Evolutionary conservation across 1,140 invertebrate genomes (phyloP).

Genomic region (Drosophila tsacasi): DNA sequence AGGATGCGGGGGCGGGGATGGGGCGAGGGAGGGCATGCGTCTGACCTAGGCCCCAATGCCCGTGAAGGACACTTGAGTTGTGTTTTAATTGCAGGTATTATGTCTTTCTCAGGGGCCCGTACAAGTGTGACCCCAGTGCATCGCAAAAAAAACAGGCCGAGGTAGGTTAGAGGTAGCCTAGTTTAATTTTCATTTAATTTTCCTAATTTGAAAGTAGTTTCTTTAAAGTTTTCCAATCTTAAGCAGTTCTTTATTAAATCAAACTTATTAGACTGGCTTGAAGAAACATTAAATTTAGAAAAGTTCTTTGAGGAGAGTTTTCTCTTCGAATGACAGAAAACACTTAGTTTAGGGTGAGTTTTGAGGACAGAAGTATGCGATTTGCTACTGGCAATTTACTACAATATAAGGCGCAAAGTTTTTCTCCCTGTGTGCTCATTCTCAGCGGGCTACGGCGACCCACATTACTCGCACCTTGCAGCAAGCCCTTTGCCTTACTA

Average conservation of each 20-base stretch:
- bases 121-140: conserved; percentile 58
- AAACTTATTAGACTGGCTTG: not conserved
- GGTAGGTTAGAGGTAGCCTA: too few species aligned
- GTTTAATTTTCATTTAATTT: not conserved
- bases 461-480: conserved; percentile 36
- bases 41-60: conserved; percentile 81
- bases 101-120: conserved; percentile 66
- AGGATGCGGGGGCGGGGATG: conserved; percentile 2
- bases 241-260: not conserved
- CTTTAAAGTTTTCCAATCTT: not conserved
- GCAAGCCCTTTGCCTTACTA: not conserved
- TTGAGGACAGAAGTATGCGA: not conserved
- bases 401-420: not conserved
- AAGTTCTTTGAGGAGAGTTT: too few species aligned
- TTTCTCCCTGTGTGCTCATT: not conserved
- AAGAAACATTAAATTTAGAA: too few species aligned
- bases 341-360: not conserved
- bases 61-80: conserved; percentile 76
- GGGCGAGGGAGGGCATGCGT: conserved; percentile 28
- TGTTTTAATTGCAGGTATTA: conserved; percentile 84
- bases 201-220: not conserved
- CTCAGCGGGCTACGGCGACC: conserved; percentile 26
- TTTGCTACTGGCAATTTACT: not conserved
- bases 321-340: not conserved
- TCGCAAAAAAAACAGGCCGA: not conserved